These are phyloP conservation scores for Sesia apiformis DNA, from an alignment of 2,888 invertebrate species.

Conservation along the genomic window DNA sequence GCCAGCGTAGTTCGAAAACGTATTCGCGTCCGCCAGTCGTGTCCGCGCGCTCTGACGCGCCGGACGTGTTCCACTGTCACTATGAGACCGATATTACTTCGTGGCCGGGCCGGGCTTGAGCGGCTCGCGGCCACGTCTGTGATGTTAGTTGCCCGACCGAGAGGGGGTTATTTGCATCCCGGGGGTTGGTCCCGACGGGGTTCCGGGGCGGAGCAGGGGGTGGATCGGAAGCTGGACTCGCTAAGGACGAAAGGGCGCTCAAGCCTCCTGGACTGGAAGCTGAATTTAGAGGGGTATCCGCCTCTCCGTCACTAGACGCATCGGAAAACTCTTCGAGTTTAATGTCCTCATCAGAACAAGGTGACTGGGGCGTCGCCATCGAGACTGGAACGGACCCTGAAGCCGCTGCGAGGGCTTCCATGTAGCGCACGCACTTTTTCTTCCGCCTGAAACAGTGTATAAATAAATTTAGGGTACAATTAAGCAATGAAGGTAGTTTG, in stretches of 20 bases:
- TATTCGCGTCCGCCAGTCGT: slow-evolving; percentile 2
- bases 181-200: slow-evolving; percentile 93
- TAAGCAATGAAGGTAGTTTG: no score
- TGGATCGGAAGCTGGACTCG: slow-evolving; percentile 85
- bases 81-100: slow-evolving; percentile 71
- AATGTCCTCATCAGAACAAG: slow-evolving; percentile 84
- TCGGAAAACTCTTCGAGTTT: slow-evolving; percentile 81
- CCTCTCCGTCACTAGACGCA: slow-evolving; percentile 73
- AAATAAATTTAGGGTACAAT: no score
- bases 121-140: slow-evolving; percentile 69
- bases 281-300: slow-evolving; percentile 66
- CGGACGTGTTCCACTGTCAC: slow-evolving; percentile 29
- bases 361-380: slow-evolving; percentile 85
- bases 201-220: slow-evolving; percentile 73
- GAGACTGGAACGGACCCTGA: slow-evolving; percentile 83
- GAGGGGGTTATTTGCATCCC: slow-evolving; percentile 93
- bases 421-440: slow-evolving; percentile 97
- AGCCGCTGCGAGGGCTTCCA: slow-evolving; percentile 86
- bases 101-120: slow-evolving; percentile 47
- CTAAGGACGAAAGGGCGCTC: slow-evolving; percentile 73
- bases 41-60: slow-evolving; percentile 13
- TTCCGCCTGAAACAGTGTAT: slow-evolving; percentile 84
- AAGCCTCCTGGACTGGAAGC: slow-evolving; percentile 68
- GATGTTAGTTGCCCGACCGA: slow-evolving; percentile 93
- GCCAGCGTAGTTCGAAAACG: neutral